phyloP scores from a whole-genome alignment of 2,113 vertebrate species.

The Percina caprodes region DNA sequence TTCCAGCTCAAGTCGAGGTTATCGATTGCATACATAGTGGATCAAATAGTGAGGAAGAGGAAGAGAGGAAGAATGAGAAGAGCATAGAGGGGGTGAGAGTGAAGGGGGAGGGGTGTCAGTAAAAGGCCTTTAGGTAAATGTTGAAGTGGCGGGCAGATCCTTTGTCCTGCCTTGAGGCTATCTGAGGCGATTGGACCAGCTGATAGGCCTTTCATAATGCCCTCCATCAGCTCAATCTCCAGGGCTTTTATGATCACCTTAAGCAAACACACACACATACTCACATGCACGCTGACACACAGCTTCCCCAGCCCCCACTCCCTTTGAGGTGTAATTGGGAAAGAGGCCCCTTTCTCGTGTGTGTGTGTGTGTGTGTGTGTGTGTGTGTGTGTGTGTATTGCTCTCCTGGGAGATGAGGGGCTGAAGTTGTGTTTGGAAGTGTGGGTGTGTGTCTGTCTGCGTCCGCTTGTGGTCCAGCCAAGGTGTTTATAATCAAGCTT shows the following conservation, averaged over 20 bases:
- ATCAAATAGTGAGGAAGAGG: conserved; percentile 9
- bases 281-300: conserved; percentile 14
- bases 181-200: conserved; percentile 64
- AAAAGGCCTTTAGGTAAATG: conserved; percentile 73
- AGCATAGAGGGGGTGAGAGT: background rate
- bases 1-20: conserved; percentile 26
- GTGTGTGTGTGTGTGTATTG: conserved; percentile 55
- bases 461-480: conserved; percentile 43
- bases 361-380: background rate
- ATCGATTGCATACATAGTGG: conserved; percentile 14
- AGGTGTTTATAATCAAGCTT: conserved; percentile 74
- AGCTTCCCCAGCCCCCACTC: conserved; percentile 1
- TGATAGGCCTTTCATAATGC: conserved; percentile 74
- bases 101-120: conserved; percentile 31
- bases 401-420: conserved; percentile 64
- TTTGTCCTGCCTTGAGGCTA: conserved; percentile 75
- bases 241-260: conserved; percentile 79
- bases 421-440: conserved; percentile 43
- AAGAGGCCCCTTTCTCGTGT: conserved; percentile 67
- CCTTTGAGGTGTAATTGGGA: conserved; percentile 69
- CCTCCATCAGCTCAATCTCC: conserved; percentile 74
- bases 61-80: conserved; percentile 1
- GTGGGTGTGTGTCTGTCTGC: conserved; percentile 30
- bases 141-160: conserved; percentile 66
- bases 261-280: conserved; percentile 61